Evolutionary conservation across 2,797 vertebrate species (phyloP), one percentile per base, ranked within the genome.

Genomic region (Ptychadena robeensis): DNA sequence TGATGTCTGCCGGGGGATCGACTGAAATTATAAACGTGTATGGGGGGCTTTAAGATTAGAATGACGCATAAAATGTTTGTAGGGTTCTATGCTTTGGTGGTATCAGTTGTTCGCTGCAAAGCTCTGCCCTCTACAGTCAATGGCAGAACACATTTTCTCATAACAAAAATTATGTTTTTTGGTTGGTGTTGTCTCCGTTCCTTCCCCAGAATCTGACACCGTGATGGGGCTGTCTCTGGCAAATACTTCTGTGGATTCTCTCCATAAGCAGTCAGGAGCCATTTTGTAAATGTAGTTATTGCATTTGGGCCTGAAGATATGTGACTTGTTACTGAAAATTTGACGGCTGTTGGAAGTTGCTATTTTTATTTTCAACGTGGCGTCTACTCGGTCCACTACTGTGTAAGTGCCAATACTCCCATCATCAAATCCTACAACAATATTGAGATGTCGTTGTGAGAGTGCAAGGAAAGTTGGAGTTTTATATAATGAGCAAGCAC

Each of bases 271-370:
- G 89, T 99, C 98, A 11, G 96, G 96, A 63, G 96, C 93, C 27
- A 87, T 92, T 91, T 99, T 99, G 88, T 96, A 99, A 88, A 92
- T 94, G 37, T 97, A 96, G 89, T 94, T 95, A 83, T 94, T 94
- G 69, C 96, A 97, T 89, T 98, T 99, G 34, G 98, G 97, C 80
- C 96, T 94, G 85, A 97, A 94, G 86, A 96, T 93, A 88, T 98
- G 97, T 1, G 96, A 93, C 65, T 96, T 82, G 1, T 93, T 98
- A 92, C 95, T 98, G 93, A 99, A 98, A 89, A 99, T 98, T 88
- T 99, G 98, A 31, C 98, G 96, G 91, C 98, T 99, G 88, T 99
- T 99, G 57, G 98, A 99, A 74, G 98, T 99, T 88, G 98, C 98
- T 12, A 99, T 99, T 91, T 99, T 99, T 86, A 99, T 99, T 90